Base-by-base conservation (phyloP, 2,797 vertebrate species). In the Choloepus didactylus region DNA sequence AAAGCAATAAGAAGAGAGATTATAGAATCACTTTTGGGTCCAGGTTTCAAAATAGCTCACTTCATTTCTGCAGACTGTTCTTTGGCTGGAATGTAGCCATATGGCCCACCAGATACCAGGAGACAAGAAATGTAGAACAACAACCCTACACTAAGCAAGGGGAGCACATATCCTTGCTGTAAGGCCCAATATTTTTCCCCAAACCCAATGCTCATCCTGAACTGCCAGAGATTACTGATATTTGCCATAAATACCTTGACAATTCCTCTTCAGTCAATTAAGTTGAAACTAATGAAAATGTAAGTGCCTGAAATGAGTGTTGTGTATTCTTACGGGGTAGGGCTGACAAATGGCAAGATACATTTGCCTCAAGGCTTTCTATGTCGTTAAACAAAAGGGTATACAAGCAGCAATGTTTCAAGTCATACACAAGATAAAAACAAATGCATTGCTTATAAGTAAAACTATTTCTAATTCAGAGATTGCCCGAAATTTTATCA, bases 381-480 rank as follows among this genome's bases (percentile, higher is more conserved):
- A 10, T 70, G 44, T 73, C 49, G 90, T 41, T 51, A 95, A 85
- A 46, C 9, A 83, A 82, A 86, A 29, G 38, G 49, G 85, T 56
- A 35, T 12, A 59, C 70, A 31, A 70, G 18, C 3, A 23, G 81
- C 49, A 81, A 72, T 23, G 38, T 62, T 11, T 86, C 51, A 80
- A 7, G 29, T 0, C 2, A 25, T 41, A 67, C 51, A 46, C 51
- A 54, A 70, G 38, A 91, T 56, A 21, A 51, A 87, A 84, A 54
- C 8, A 76, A 5, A 73, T 56, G 29, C 21, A 81, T 51, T 77
- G 27, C 7, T 90, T 77, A 73, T 11, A 88, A 76, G 6, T 31
- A 87, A 18, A 92, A 67, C 19, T 76, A 21, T 73, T 76, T 92
- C 21, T 79, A 94, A 92, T 64, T 88, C 23, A 56, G 44, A 64